Conservation (phyloP, 2,113 vertebrate species). For the Notarius lentiginosus region DNA sequence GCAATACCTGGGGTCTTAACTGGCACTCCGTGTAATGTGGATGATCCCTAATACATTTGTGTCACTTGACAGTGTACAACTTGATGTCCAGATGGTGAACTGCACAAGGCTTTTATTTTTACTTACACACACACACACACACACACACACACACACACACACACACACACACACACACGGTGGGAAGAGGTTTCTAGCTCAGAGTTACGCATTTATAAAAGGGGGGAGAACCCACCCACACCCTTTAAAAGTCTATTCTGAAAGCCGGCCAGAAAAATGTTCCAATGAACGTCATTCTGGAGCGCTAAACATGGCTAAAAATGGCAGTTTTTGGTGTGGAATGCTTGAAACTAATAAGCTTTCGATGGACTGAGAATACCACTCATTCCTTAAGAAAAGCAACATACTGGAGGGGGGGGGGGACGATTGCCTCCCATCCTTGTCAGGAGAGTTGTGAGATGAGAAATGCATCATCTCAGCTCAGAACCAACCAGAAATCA, state of each 20-base stretch:
- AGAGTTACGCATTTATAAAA: too few species aligned
- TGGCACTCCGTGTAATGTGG: not conserved
- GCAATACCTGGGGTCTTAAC: not conserved
- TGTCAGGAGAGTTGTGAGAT: conserved; percentile 10
- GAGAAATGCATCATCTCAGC: not conserved
- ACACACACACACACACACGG: not conserved
- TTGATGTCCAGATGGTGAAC: not conserved
- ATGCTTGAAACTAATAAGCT: conserved; percentile 19
- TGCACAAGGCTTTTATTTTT: not conserved
- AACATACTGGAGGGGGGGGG: too few species aligned
- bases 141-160: too few species aligned
- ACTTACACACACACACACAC: too few species aligned
- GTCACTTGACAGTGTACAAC: not conserved
- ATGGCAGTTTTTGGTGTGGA: conserved; percentile 10
- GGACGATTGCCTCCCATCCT: not conserved
- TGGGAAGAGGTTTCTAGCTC: too few species aligned
- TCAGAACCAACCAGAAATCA: conserved; percentile 32
- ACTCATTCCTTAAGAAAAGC: conserved; percentile 4
- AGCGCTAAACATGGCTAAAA: conserved; percentile 6
- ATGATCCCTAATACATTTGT: conserved; percentile 7
- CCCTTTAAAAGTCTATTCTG: not conserved
- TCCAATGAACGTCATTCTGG: not conserved
- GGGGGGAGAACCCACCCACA: too few species aligned
- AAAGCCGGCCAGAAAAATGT: conserved; percentile 15
- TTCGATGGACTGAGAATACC: conserved; percentile 2